Percentiles rank a stretch among this genome's conserved stretches.
Conservation (phyloP, 1,140 invertebrate species). For the Pseudomyrmex flavicornis region DNA sequence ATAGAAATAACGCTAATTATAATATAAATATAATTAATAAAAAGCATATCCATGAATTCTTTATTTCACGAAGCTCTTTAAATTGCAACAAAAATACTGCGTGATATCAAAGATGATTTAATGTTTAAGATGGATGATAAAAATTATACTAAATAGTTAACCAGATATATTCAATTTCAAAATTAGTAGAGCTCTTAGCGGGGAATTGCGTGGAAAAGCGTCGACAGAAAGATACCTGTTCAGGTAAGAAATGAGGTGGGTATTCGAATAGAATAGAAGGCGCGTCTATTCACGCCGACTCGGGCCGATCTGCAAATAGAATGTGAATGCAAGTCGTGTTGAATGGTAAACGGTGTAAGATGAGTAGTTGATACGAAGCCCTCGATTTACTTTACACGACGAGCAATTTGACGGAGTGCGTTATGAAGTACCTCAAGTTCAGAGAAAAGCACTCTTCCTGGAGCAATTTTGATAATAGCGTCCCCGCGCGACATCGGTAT, state of each 20-base stretch:
- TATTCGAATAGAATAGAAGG: constrained; percentile 1
- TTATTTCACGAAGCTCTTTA: too few species aligned
- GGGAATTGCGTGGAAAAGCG: neutral
- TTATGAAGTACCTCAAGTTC: constrained; percentile 37
- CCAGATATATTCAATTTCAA: too few species aligned
- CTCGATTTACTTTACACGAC: constrained; percentile 54
- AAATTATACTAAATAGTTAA: too few species aligned
- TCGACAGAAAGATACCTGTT: neutral
- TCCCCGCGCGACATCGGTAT: constrained; percentile 30
- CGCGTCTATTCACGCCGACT: constrained; percentile 31
- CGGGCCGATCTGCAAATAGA: constrained; percentile 31
- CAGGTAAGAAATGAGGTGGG: constrained; percentile 37
- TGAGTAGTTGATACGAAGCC: constrained; percentile 41
- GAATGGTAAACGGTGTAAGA: constrained; percentile 51
- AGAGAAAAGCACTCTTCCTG: constrained; percentile 11
- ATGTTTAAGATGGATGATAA: too few species aligned
- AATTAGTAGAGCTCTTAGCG: constrained; percentile 9
- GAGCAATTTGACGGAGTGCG: constrained; percentile 54
- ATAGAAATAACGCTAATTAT: too few species aligned
- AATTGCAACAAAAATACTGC: too few species aligned
- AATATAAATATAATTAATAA: too few species aligned
- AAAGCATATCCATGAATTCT: too few species aligned
- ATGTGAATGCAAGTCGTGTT: constrained; percentile 37
- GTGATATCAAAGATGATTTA: too few species aligned
- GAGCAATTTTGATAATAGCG: constrained; percentile 54